These are phyloP conservation scores for Plumapathes pennacea DNA, from an alignment of 92 coral and sea anemone species.

Conservation along the genomic window DNA sequence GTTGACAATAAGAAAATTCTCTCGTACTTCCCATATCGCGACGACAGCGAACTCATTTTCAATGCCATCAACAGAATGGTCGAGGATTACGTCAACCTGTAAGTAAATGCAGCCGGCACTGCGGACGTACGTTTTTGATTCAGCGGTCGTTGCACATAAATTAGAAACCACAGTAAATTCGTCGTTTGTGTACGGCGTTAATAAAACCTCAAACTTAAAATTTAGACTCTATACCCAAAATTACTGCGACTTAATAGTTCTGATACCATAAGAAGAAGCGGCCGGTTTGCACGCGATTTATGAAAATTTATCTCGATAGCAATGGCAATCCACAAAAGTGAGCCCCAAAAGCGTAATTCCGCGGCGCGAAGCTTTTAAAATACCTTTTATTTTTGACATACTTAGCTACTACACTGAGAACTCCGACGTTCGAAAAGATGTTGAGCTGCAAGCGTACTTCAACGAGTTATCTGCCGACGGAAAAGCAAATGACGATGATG, in stretches of 20 bases:
- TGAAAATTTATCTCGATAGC: no score
- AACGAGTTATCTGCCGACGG: conserved; percentile 50
- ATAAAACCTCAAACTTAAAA: no score
- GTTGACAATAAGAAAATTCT: conserved; percentile 29
- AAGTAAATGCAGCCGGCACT: conserved; percentile 3
- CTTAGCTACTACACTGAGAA: conserved; percentile 26
- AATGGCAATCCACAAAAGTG: no score
- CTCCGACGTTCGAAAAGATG: conserved; percentile 15
- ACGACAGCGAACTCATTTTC: conserved; percentile 36
- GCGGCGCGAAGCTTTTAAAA: no score
- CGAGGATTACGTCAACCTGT: conserved; percentile 39
- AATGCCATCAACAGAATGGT: conserved; percentile 33
- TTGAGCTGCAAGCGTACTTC: conserved; percentile 42
- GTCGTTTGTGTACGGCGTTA: background rate
- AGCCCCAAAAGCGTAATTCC: no score
- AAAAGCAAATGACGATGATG: background rate
- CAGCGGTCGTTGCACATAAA: background rate
- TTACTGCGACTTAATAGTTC: no score
- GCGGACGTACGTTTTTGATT: background rate
- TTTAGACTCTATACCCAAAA: no score
- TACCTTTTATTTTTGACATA: background rate
- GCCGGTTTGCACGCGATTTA: no score
- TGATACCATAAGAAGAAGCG: no score
- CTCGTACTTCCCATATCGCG: conserved; percentile 59
- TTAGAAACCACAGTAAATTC: background rate